A percentile compares a stretch with the other conserved stretches of the same genome.
These are phyloP conservation scores for Myotis myotis DNA, from an alignment of 2,797 vertebrate genomes.

Conservation along the genomic window DNA sequence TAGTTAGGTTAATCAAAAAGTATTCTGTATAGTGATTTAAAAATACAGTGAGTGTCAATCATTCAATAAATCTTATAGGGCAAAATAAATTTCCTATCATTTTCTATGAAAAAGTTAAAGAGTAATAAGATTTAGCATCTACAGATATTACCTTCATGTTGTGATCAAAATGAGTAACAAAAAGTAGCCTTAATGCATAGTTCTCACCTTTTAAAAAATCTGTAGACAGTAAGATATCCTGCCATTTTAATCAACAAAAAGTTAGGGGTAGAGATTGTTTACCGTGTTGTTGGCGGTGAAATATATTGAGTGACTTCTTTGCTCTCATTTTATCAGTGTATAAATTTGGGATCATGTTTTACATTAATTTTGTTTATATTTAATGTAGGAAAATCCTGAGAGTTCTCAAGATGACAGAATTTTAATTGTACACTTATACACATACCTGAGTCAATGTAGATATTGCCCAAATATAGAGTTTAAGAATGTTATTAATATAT, in stretches of 20 bases:
- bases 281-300: not conserved
- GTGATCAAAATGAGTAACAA: not conserved
- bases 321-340: not conserved
- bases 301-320: not conserved
- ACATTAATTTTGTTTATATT: not conserved
- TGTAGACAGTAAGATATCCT: not conserved
- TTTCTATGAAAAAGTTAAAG: not conserved
- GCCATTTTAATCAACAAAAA: not conserved
- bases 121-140: not conserved
- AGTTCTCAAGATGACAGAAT: not conserved
- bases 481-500: not conserved
- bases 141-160: not conserved
- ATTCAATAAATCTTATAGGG: slow-evolving; percentile 41
- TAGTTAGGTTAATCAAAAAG: slow-evolving; percentile 76
- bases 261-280: not conserved
- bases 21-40: slow-evolving; percentile 59
- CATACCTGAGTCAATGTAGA: not conserved
- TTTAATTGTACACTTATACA: not conserved
- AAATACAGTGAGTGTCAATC: slow-evolving; percentile 63
- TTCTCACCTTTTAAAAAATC: not conserved
- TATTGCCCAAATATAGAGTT: not conserved
- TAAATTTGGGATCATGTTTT: not conserved
- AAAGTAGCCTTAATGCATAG: not conserved
- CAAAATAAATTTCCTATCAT: slow-evolving; percentile 23
- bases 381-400: not conserved